Base-by-base conservation (phyloP, 2,113 vertebrate species). In the Peromyscus californicus region DNA sequence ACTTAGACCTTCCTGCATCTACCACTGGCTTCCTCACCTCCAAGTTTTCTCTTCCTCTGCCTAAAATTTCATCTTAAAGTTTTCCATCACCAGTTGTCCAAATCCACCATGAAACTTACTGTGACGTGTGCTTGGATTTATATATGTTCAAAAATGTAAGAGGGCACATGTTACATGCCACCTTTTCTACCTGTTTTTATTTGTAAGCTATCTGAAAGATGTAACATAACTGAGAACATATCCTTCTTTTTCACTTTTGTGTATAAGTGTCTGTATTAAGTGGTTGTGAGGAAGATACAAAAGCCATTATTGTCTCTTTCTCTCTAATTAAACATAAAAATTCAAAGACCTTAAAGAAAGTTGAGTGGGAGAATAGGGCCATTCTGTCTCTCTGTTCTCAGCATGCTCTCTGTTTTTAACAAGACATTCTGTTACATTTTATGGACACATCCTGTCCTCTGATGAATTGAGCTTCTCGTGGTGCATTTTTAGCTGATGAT, bases 121-220 rank as follows among this genome's bases (percentile, higher is more conserved):
- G 45, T 42, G 45, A 2, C 12, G 0, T 22, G 26, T 65, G 69
- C 12, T 51, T 51, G 24, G 48, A 80, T 92, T 69, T 61, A 4
- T 24, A 13, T 83, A 16, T 82, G 54, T 87, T 72, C 19, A 61
- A 65, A 63, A 1, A 59, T 8, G 26, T 6, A 36, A 51, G 21
- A 76, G 69, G 7, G 8, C 33, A 67, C 79, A 48, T 45, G 8
- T 72, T 63, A 12, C 3, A 48, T 2, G 13, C 74, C 0, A 13
- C 24, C 21, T 54, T 90, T 83, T 78, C 59, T 6, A 69, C 5
- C 82, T 39, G 24, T 72, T 51, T 51, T 84, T 63, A 54, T 39
- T 96, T 92, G 80, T 83, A 39, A 83, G 11, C 24, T 17, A 72
- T 22, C 75, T 95, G 24, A 80, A 74, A 94, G 21, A 48, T 48